Base-by-base conservation (phyloP, 2,888 invertebrate genomes). In the Diploptera punctata region DNA sequence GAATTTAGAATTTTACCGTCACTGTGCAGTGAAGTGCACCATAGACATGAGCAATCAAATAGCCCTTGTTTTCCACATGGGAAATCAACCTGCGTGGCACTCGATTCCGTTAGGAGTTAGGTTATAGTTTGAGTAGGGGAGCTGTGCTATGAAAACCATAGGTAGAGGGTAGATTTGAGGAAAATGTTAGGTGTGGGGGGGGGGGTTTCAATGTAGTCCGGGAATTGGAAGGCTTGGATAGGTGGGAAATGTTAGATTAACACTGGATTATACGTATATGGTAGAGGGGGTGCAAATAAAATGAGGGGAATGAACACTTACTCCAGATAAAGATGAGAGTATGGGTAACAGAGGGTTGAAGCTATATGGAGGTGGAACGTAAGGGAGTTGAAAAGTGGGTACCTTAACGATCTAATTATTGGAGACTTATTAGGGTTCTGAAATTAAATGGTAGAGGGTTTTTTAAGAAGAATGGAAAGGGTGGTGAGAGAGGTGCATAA, bases 41-140 rank as follows among this genome's bases (percentile, higher is more conserved):
- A 16, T 38, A 49, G 44, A 43, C 38, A 67, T 13, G n/a, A 57
- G 71, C 67, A 43, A 71, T 71, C 71, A 71, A 71, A 67, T 67
- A 67, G 71, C 47, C 38, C 60, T 70, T 67, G 67, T 62, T 65
- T 54, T 57, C 67, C 71, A 67, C 71, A 67, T 71, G 71, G 71
- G 71, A 71, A 71, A 71, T 71, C 71, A 71, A 21, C 54, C 65
- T 18, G 67, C 57, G 10, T 43, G 61, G n/a, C 67, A 57, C 67
- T 57, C 49, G 71, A 71, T 57, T 67, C 67, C 67, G 71, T 60
- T 71, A 67, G 43, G 65, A 67, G 38, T 29, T 54, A 65, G 47
- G 54, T 18, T 60, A 60, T 24, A 44, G 38, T 43, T 19, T n/a
- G 38, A 49, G 67, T n/a, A 29, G n/a, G 24, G 44, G n/a, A 38